Evolutionary conservation across 1,140 invertebrate species (phyloP), one percentile per base, ranked within the genome.

Genomic region (Neoseiulus cucumeris): DNA sequence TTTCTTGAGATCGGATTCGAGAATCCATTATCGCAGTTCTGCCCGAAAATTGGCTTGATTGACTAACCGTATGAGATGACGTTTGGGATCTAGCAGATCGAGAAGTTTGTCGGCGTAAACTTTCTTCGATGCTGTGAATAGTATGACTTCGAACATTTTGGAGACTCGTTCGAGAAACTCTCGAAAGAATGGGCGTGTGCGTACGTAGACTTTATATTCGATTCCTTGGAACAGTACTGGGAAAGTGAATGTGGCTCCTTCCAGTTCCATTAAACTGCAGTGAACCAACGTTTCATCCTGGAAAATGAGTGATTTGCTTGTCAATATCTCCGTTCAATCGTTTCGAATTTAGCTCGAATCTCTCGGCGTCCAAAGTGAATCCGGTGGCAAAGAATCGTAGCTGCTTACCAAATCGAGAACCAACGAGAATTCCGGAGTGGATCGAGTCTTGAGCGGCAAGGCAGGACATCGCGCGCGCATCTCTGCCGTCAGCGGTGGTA

Each of bases 221-320:
- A 85, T 84, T 72, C 92, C 88, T 78, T 95, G 90, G 77, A 95
- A 95, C 42, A 89, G 80, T 25, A 97, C 91, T 12, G 91, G 90
- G 78, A 97, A 95, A 70, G 87, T 84, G 75, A 96, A 91, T 66
- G 87, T 85, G 0, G 91, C 90, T 76, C 94, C 91, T 0, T 87
- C 83, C 55, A 96, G 75, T 78, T 94, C 88, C 72, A 89, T 87
- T 12, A 96, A 79, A 73, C 89, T 92, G 75, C 92, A 97, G 74
- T 97, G 92, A 1, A 96, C 92, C 66, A 97, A 74, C 0, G 92
- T 97, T 79, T 97, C 92, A 78, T 96, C 92, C 84, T 87, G 73
- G 39, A 75, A 73, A 42, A 70, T 65, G 55, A 65, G 33, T n/a
- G n/a, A n/a, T n/a, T n/a, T n/a, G n/a, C n/a, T n/a, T n/a, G n/a